A percentile compares a stretch with the other conserved stretches of the same genome.
These are phyloP conservation scores for Cephus nigrinus DNA, from an alignment of 2,888 invertebrate genomes.

Conservation along the genomic window DNA sequence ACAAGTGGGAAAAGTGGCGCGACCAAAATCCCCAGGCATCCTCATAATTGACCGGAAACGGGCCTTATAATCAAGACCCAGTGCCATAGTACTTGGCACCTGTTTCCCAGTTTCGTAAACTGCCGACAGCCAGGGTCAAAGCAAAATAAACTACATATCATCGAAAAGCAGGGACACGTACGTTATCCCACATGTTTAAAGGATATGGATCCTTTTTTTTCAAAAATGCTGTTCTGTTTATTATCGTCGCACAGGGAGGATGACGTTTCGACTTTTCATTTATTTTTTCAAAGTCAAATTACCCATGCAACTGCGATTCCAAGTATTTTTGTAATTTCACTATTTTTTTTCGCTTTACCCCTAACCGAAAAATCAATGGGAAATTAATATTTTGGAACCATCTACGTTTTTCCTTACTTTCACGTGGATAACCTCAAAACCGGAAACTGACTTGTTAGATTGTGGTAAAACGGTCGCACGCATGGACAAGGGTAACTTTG, in stretches of 20 bases:
- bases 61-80: constrained; percentile 35
- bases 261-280: neutral
- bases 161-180: constrained; percentile 7
- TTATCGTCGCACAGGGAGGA: neutral
- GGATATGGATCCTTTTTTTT: neutral
- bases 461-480: neutral
- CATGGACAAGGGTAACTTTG: neutral
- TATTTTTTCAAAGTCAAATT: neutral
- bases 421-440: neutral
- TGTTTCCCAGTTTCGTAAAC: constrained; percentile 27
- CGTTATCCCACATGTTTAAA: constrained; percentile 11
- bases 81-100: constrained; percentile 36
- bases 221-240: neutral
- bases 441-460: constrained; percentile 15
- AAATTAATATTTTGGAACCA: neutral
- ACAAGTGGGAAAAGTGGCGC: neutral
- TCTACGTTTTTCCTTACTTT: neutral
- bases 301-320: neutral
- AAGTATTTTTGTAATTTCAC: neutral
- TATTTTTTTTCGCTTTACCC: neutral
- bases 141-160: constrained; percentile 15
- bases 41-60: constrained; percentile 38
- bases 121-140: constrained; percentile 14
- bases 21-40: constrained; percentile 7
- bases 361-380: neutral